Evolutionary conservation across 1,140 invertebrate genomes (phyloP).

Genomic region (Rhagoletis zephyria): DNA sequence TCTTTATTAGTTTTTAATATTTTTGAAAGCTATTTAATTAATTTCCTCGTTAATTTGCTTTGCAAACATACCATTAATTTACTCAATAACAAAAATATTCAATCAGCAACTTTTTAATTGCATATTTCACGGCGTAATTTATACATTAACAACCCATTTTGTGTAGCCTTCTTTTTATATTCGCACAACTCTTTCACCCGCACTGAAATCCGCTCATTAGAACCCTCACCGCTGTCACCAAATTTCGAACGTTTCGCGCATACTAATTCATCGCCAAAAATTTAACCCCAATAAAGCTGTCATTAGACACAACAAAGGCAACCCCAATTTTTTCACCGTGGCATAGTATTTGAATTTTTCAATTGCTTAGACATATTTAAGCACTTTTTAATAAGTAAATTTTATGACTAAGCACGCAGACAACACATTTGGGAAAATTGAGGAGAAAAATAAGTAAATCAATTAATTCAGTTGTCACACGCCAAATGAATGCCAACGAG

Average conservation of each 20-base stretch:
- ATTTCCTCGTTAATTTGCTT: too few relatives aligned
- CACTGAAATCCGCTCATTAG: too few relatives aligned
- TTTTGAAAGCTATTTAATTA: too few relatives aligned
- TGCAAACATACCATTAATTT: too few relatives aligned
- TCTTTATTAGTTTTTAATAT: too few relatives aligned
- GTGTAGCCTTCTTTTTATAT: neutral
- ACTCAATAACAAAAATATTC: neutral
- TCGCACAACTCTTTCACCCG: neutral
- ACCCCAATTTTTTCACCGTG: neutral
- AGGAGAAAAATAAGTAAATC: neutral
- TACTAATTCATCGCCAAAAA: neutral
- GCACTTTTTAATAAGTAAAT: slow-evolving; percentile 33
- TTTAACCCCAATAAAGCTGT: slow-evolving; percentile 32
- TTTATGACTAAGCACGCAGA: neutral
- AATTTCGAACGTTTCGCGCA: neutral
- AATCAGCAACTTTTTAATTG: neutral
- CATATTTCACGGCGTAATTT: neutral
- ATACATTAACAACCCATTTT: neutral
- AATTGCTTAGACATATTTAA: slow-evolving; percentile 3
- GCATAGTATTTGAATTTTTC: neutral
- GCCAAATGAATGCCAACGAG: slow-evolving; percentile 20
- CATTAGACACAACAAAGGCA: neutral
- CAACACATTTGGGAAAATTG: neutral
- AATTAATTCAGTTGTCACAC: neutral
- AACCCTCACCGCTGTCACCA: neutral